Conservation (phyloP, 2,888 invertebrate species). For the Margaritifera margaritifera region DNA sequence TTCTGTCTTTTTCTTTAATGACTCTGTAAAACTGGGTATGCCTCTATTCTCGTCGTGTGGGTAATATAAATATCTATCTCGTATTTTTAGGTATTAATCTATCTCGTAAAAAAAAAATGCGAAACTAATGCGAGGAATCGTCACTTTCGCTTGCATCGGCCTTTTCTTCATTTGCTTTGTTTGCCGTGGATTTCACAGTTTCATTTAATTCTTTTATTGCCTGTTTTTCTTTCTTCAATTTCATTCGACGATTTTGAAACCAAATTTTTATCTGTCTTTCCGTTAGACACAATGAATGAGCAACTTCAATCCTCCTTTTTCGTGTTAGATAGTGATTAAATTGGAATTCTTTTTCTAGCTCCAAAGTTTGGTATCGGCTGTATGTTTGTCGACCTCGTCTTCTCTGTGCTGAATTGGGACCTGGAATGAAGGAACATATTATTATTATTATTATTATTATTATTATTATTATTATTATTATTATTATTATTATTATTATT, state of each 20-base stretch:
- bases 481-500: too few species aligned
- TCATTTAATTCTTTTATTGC: constrained; percentile 67
- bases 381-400: constrained; percentile 93
- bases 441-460: too few species aligned
- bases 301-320: constrained; percentile 96
- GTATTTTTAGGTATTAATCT: not conserved
- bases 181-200: constrained; percentile 15
- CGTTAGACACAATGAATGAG: constrained; percentile 95
- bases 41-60: constrained; percentile 7
- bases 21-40: not conserved
- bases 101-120: too few species aligned
- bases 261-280: constrained; percentile 85
- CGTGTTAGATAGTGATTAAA: constrained; percentile 98
- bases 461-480: too few species aligned
- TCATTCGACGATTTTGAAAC: constrained; percentile 96
- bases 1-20: not conserved
- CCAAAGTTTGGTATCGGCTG: constrained; percentile 96
- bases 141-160: constrained; percentile 27
- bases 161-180: constrained; percentile 22
- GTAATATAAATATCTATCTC: not conserved
- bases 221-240: constrained; percentile 82
- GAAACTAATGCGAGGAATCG: constrained; percentile 6
- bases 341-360: constrained; percentile 98
- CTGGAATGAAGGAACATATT: constrained; percentile 41
- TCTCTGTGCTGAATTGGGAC: constrained; percentile 69